These are phyloP conservation scores for Urocolius indicus DNA, from an alignment of 2,113 vertebrate species.

Conservation along the genomic window DNA sequence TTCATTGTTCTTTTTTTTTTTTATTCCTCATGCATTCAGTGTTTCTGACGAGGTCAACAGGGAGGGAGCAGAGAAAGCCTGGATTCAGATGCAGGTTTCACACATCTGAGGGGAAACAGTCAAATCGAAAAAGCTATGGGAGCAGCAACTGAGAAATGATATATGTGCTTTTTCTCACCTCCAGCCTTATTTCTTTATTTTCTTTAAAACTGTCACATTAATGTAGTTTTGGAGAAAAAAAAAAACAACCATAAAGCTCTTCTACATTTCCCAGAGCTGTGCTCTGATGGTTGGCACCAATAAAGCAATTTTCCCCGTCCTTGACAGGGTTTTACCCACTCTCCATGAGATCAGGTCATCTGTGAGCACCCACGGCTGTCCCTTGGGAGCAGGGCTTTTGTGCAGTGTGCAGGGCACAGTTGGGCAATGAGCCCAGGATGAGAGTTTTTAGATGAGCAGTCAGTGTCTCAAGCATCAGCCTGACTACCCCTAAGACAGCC, in stretches of 20 bases:
- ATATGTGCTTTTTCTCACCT: background rate
- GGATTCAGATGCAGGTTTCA: background rate
- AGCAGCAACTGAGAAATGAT: constrained; percentile 20
- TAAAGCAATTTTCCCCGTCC: background rate
- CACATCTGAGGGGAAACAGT: background rate
- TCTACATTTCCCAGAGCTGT: background rate
- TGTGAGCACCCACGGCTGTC: background rate
- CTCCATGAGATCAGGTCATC: accelerated
- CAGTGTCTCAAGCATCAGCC: background rate
- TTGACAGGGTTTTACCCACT: background rate
- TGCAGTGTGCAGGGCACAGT: background rate
- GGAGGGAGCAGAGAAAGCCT: background rate
- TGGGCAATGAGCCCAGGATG: background rate
- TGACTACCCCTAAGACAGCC: background rate
- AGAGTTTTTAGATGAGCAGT: background rate
- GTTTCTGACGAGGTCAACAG: constrained; percentile 30
- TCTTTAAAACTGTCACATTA: background rate
- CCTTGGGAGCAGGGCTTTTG: background rate
- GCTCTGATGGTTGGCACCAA: background rate
- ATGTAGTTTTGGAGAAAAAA: background rate
- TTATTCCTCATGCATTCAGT: background rate
- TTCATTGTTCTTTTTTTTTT: constrained; percentile 1
- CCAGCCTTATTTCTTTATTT: background rate
- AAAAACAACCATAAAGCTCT: background rate
- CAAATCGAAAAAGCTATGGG: background rate